These are phyloP conservation scores for Solea senegalensis DNA, from an alignment of 2,113 vertebrate genomes.

Conservation along the genomic window DNA sequence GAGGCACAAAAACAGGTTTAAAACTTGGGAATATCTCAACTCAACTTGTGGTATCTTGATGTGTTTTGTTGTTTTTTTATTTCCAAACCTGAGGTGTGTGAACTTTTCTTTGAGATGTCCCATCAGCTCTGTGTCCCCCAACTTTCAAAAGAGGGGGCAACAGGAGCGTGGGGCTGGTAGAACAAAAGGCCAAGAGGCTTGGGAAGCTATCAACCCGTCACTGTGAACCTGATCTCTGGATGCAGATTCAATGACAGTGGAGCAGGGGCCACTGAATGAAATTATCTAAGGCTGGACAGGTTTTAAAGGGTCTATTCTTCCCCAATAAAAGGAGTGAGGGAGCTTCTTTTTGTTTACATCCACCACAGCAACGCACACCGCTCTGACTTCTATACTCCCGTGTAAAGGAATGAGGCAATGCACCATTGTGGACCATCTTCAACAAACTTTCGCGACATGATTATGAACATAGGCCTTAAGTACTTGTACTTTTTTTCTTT, in stretches of 20 bases:
- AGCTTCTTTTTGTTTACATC: constrained; percentile 85
- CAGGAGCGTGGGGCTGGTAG: constrained; percentile 72
- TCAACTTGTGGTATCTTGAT: too few species aligned
- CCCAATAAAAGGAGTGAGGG: constrained; percentile 87
- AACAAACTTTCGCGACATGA: constrained; percentile 30
- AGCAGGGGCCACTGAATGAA: constrained; percentile 96
- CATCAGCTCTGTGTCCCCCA: constrained; percentile 89
- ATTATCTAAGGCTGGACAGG: constrained; percentile 99
- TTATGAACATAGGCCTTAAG: constrained; percentile 12
- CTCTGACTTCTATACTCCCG: constrained; percentile 83
- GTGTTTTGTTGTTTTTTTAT: neutral
- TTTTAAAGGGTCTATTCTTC: constrained; percentile 96
- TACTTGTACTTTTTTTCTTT: constrained; percentile 36
- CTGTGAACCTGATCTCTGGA: constrained; percentile 97
- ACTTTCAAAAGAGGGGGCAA: constrained; percentile 79
- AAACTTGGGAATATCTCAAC: neutral
- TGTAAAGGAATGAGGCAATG: constrained; percentile 32
- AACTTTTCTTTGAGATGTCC: constrained; percentile 92
- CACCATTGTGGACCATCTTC: constrained; percentile 9
- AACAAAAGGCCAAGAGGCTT: constrained; percentile 96
- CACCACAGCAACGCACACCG: constrained; percentile 79
- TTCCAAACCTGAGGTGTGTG: constrained; percentile 76
- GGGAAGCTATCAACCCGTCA: constrained; percentile 96
- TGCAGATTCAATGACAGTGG: constrained; percentile 92
- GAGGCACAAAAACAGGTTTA: neutral